These are phyloP conservation scores for Meiosimyza platycephala DNA, from an alignment of 2,888 invertebrate species.

Conservation along the genomic window DNA sequence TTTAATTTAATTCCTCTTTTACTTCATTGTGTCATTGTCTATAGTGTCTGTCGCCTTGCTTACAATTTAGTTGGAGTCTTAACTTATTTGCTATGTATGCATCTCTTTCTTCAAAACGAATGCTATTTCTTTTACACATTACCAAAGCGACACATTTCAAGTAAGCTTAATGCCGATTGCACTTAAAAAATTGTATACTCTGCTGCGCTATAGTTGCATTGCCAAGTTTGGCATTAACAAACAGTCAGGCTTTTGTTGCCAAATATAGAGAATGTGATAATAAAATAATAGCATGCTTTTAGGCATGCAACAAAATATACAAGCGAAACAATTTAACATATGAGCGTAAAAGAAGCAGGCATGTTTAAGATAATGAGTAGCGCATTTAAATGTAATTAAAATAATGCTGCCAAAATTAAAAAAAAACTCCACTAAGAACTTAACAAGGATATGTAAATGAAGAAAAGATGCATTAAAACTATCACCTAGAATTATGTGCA, in stretches of 20 bases:
- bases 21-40: neutral
- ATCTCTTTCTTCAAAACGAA: neutral
- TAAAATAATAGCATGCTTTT: constrained; percentile 6
- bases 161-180: too few relatives aligned
- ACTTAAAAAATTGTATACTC: neutral
- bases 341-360: constrained; percentile 30
- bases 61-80: neutral
- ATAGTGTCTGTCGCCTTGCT: neutral
- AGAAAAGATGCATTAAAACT: constrained; percentile 35
- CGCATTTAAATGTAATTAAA: constrained; percentile 59
- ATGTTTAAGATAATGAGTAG: constrained; percentile 61
- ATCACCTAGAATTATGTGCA: constrained; percentile 27
- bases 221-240: constrained; percentile 36
- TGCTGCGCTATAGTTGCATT: constrained; percentile 15
- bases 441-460: neutral
- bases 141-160: too few relatives aligned
- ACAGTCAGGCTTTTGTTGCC: constrained; percentile 18
- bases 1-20: too few relatives aligned
- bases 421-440: constrained; percentile 8
- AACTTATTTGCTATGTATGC: neutral
- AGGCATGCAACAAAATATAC: constrained; percentile 6
- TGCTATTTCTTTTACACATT: neutral
- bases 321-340: too few relatives aligned
- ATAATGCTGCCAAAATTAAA: constrained; percentile 52
- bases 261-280: constrained; percentile 15